These are phyloP conservation scores for Piaya cayana DNA, from an alignment of 2,113 vertebrate genomes.

Conservation along the genomic window DNA sequence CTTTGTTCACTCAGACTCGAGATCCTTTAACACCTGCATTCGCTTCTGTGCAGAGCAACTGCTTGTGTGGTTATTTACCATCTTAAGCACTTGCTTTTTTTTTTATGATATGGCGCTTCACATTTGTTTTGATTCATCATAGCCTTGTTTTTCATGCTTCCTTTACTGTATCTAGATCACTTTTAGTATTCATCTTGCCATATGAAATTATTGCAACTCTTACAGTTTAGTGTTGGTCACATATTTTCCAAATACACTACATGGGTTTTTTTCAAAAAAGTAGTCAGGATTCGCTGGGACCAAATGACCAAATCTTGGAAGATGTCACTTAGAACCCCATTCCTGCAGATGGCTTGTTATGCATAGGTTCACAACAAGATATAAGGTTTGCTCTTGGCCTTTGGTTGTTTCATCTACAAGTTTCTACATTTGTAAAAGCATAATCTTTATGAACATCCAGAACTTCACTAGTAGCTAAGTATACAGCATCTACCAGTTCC, in stretches of 20 bases:
- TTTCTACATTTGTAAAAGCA: neutral
- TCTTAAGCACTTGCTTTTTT: neutral
- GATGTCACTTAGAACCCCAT: neutral
- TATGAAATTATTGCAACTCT: neutral
- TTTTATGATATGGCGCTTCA: neutral
- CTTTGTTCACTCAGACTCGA: neutral
- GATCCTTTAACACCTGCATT: neutral
- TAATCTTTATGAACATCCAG: neutral
- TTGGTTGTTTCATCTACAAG: neutral
- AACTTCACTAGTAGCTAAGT: neutral
- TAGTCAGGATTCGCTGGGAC: neutral
- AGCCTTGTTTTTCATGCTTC: neutral
- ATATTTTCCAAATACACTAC: neutral
- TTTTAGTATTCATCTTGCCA: neutral
- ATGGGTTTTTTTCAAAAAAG: neutral
- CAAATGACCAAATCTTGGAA: neutral
- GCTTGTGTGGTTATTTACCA: neutral
- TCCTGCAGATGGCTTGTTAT: neutral
- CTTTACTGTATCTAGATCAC: neutral
- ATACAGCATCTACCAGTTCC: neutral
- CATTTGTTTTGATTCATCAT: neutral
- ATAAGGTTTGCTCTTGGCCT: neutral
- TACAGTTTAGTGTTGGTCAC: neutral
- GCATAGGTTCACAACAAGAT: neutral
- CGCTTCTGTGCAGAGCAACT: neutral